phyloP scores from a whole-genome alignment of 1,140 invertebrate species.

The Lordiphosa mommai region DNA sequence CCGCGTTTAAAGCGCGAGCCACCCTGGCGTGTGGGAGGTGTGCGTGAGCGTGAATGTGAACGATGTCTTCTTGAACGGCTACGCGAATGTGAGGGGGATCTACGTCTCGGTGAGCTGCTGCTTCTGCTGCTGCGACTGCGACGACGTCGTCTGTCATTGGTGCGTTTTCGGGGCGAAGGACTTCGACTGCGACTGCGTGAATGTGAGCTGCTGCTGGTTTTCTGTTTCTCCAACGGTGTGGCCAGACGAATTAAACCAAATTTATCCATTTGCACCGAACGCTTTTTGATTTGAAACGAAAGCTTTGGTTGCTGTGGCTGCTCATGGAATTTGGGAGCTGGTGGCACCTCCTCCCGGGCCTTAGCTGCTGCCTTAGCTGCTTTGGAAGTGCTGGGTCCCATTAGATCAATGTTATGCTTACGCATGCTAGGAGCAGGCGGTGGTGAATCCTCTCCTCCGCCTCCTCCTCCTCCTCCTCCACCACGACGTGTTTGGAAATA shows the following conservation, averaged over 20 bases:
- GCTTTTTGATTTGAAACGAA: conserved; percentile 70
- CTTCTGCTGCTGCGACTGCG: conserved; percentile 12
- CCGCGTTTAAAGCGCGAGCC: conserved; percentile 3
- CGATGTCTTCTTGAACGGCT: conserved; percentile 7
- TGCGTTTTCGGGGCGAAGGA: conserved; percentile 49
- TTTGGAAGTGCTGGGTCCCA: conserved; percentile 46
- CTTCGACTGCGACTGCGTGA: conserved; percentile 80
- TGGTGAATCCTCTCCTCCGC: conserved; percentile 24
- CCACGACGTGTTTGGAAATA: conserved; percentile 22
- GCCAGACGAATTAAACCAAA: conserved; percentile 84
- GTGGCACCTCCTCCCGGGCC: conserved; percentile 5
- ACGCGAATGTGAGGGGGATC: conserved; percentile 2
- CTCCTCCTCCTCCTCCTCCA: neutral
- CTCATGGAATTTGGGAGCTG: conserved; percentile 29
- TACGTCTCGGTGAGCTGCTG: no score
- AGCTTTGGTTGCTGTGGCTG: conserved; percentile 36
- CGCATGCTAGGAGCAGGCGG: conserved; percentile 24
- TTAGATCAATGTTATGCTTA: conserved; percentile 14
- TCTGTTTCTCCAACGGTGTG: conserved; percentile 68
- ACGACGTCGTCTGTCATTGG: neutral
- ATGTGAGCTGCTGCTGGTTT: conserved; percentile 28
- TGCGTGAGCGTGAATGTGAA: conserved; percentile 8
- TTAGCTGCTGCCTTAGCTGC: conserved; percentile 21
- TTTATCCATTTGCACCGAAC: conserved; percentile 83
- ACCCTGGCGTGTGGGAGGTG: conserved; percentile 78